Conservation (phyloP, 2,113 vertebrate species). For the Brachypteracias leptosomus region DNA sequence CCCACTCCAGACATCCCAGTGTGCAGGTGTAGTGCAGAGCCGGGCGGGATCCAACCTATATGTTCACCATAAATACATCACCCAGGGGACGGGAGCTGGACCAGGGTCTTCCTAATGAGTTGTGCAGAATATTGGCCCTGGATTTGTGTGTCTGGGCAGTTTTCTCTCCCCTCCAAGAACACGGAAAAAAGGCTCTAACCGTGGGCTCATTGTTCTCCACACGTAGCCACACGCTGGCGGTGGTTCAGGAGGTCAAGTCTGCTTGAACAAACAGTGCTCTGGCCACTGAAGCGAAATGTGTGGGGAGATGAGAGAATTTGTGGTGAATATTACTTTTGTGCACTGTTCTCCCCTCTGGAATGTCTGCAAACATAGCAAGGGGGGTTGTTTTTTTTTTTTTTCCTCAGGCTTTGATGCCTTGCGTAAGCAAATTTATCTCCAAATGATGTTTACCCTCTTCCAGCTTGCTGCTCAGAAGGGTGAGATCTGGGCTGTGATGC, state of each 20-base stretch:
- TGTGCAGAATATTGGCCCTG: conserved; percentile 32
- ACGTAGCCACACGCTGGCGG: conserved; percentile 10
- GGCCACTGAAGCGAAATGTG: background rate
- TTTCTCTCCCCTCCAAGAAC: conserved; percentile 48
- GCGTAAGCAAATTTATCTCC: background rate
- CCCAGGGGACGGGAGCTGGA: conserved; percentile 36
- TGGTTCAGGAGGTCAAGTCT: conserved; percentile 10
- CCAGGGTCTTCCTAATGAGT: conserved; percentile 53
- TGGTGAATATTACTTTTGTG: background rate
- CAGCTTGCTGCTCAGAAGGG: background rate
- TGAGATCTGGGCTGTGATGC: background rate
- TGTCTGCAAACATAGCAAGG: background rate
- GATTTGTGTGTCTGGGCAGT: background rate
- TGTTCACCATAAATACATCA: conserved; percentile 17
- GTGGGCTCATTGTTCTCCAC: conserved; percentile 15
- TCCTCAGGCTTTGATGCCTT: background rate
- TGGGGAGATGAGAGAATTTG: background rate
- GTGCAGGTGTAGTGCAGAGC: conserved; percentile 52
- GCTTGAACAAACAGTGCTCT: conserved; percentile 21
- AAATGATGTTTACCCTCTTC: background rate
- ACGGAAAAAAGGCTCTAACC: conserved; percentile 20
- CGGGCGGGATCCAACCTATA: background rate
- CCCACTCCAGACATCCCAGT: conserved; percentile 31
- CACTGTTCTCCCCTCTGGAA: background rate
- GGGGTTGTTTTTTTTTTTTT: too few species aligned